phyloP scores from a whole-genome alignment of 1,140 invertebrate genomes.

The Alviniconcha marisindica region DNA sequence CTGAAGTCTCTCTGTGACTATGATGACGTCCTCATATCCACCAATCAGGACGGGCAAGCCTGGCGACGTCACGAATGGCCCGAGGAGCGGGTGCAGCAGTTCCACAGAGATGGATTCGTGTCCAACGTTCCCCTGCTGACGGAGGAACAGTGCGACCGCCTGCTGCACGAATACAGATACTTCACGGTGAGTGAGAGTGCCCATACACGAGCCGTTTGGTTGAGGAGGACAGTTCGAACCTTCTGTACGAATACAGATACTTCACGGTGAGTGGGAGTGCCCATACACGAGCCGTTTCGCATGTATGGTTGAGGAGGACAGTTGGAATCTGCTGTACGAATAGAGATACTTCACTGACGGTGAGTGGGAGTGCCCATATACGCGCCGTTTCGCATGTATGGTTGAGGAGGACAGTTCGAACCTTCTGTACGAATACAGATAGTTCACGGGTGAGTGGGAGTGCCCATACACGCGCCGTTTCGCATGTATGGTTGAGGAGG shows the following conservation, averaged over 20 bases:
- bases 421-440: too few species aligned
- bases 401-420: too few species aligned
- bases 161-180: slow-evolving; percentile 66
- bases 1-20: too few species aligned
- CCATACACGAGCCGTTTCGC: not conserved
- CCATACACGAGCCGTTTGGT: not conserved
- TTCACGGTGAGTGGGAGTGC: too few species aligned
- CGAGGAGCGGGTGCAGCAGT: slow-evolving; percentile 57
- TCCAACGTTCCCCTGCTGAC: slow-evolving; percentile 64
- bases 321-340: too few species aligned
- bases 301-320: not conserved
- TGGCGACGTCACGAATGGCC: slow-evolving; percentile 58
- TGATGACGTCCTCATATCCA: too few species aligned
- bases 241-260: too few species aligned
- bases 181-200: slow-evolving; percentile 57
- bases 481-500: not conserved
- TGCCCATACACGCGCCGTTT: not conserved
- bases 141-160: slow-evolving; percentile 64
- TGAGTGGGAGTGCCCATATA: not conserved
- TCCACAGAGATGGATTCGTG: slow-evolving; percentile 67
- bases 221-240: too few species aligned
- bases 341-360: too few species aligned
- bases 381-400: too few species aligned
- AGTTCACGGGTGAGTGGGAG: too few species aligned
- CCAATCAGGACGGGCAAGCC: too few species aligned